Percentiles rank a stretch among this genome's conserved stretches.
phyloP scores from a whole-genome alignment of 1,140 invertebrate genomes.

The Micrasema minimum region DNA sequence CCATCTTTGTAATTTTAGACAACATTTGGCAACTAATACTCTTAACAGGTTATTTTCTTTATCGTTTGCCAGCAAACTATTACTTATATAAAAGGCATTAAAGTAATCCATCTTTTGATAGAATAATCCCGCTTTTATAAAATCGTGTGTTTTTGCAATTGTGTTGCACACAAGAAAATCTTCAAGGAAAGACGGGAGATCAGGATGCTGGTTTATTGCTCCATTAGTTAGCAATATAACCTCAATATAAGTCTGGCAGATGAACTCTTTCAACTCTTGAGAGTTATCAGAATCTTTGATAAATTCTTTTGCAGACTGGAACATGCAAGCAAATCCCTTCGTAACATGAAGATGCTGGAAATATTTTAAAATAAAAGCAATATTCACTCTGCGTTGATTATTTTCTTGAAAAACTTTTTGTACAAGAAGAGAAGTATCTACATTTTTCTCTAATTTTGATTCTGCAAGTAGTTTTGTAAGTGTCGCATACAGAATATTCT shows the following conservation, averaged over 20 bases:
- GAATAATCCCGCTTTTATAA: constrained; percentile 60
- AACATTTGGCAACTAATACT: constrained; percentile 65
- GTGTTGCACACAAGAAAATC: constrained; percentile 19
- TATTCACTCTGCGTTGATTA: constrained; percentile 1
- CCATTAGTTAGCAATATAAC: constrained; percentile 58
- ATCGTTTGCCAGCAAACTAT: constrained; percentile 60
- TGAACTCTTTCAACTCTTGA: constrained; percentile 63
- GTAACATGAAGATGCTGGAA: constrained; percentile 18
- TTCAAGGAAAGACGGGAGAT: constrained; percentile 34
- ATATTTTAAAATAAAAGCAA: constrained; percentile 29
- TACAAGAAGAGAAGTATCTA: constrained; percentile 1
- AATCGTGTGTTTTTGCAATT: constrained; percentile 66
- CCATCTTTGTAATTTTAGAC: constrained; percentile 69
- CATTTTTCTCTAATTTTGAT: constrained; percentile 21
- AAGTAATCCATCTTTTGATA: constrained; percentile 62
- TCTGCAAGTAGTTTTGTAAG: constrained; percentile 12
- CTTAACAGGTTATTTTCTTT: constrained; percentile 58
- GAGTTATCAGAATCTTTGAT: constrained; percentile 14
- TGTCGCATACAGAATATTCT: constrained; percentile 2
- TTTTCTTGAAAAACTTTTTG: constrained; percentile 24
- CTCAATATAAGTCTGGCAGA: constrained; percentile 68
- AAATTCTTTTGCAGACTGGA: neutral
- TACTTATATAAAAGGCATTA: constrained; percentile 65
- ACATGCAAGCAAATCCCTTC: constrained; percentile 18
- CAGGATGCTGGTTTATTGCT: constrained; percentile 58